These are phyloP conservation scores for Drosophila nigricruria DNA, from an alignment of 2,888 invertebrate genomes.

Conservation along the genomic window DNA sequence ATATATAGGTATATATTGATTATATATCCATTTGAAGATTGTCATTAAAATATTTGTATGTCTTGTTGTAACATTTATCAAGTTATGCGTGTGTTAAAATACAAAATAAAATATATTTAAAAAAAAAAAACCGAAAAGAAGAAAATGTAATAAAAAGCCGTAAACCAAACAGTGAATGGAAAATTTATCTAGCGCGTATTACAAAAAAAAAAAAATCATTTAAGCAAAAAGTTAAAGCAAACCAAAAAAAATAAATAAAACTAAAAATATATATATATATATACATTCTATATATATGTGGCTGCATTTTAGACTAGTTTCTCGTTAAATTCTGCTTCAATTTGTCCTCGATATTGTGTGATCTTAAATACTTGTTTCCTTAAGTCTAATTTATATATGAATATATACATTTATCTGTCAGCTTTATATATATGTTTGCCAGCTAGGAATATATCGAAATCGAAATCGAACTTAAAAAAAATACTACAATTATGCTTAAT, in stretches of 20 bases:
- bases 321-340: slow-evolving; percentile 8
- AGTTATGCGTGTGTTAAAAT: slow-evolving; percentile 30
- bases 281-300: slow-evolving; percentile 16
- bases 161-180: slow-evolving; percentile 47
- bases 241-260: slow-evolving; percentile 22
- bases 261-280: slow-evolving; percentile 25
- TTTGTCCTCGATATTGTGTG: slow-evolving; percentile 35
- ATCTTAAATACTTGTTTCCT: slow-evolving; percentile 37
- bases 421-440: slow-evolving; percentile 22
- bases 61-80: slow-evolving; percentile 31
- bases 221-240: slow-evolving; percentile 3
- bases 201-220: slow-evolving; percentile 2
- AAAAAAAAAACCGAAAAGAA: slow-evolving; percentile 5
- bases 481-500: slow-evolving; percentile 33
- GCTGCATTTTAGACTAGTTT: slow-evolving; percentile 47
- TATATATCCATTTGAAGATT: slow-evolving; percentile 8
- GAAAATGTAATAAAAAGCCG: slow-evolving; percentile 32
- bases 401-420: background rate
- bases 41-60: slow-evolving; percentile 21
- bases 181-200: slow-evolving; percentile 28
- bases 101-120: background rate
- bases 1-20: slow-evolving; percentile 30
- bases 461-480: slow-evolving; percentile 40
- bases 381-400: slow-evolving; percentile 23
- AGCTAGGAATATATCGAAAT: slow-evolving; percentile 51